These are phyloP conservation scores for Mesopsocus fuscifrons DNA, from an alignment of 2,888 invertebrate species.

Conservation along the genomic window DNA sequence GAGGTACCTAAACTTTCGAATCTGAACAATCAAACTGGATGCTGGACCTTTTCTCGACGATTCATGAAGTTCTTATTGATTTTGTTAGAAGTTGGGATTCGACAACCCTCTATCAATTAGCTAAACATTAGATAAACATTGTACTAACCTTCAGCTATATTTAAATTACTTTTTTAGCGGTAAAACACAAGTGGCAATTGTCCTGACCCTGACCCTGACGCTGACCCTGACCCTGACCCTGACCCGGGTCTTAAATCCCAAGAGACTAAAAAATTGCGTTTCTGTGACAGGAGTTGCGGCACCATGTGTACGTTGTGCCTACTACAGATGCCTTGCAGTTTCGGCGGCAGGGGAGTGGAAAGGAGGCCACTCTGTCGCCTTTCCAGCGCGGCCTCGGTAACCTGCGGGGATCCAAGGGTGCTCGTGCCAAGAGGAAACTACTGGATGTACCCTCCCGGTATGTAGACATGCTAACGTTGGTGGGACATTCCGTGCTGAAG, in stretches of 20 bases:
- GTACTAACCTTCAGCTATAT: no score
- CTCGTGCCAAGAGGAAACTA: conserved; percentile 33
- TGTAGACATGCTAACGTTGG: conserved; percentile 19
- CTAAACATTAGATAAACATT: no score
- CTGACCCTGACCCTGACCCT: no score
- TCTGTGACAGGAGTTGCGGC: conserved; percentile 52
- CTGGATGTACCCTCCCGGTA: conserved; percentile 31
- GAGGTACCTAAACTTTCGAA: conserved; percentile 8
- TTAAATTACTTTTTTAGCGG: no score
- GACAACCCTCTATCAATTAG: neutral
- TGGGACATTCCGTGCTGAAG: conserved; percentile 11
- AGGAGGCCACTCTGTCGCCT: conserved; percentile 30
- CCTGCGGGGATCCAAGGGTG: conserved; percentile 34
- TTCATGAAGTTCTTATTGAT: conserved; percentile 2
- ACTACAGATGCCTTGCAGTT: conserved; percentile 30
- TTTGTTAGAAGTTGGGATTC: neutral
- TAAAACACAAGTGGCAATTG: no score
- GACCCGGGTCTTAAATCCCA: no score
- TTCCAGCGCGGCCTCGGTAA: conserved; percentile 35
- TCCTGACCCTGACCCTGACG: no score
- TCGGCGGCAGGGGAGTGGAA: conserved; percentile 39
- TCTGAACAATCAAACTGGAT: neutral
- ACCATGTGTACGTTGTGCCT: conserved; percentile 47
- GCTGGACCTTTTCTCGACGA: conserved; percentile 1
- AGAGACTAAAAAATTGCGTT: no score